Evolutionary conservation across 2,888 invertebrate species (phyloP).

Genomic region (Pyralis farinalis): DNA sequence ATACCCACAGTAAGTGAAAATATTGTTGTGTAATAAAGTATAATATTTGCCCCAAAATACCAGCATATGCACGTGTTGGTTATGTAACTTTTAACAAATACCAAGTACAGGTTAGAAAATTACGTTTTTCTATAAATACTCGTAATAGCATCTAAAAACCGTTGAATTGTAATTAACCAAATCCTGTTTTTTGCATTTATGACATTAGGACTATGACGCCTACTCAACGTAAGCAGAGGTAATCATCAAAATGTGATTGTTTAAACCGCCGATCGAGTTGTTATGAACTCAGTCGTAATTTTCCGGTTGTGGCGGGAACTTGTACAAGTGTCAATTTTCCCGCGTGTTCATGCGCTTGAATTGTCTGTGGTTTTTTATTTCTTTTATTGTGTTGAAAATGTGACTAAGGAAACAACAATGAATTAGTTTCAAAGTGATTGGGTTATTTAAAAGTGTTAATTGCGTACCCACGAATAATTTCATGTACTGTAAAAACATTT

Average conservation of each 20-base stretch:
- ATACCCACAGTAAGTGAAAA: too few species aligned
- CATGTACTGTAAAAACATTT: too few species aligned
- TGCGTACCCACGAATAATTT: too few species aligned
- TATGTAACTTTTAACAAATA: too few species aligned
- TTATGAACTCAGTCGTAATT: conserved; percentile 42
- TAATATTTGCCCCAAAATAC: too few species aligned
- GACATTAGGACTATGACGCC: not conserved
- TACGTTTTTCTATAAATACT: too few species aligned
- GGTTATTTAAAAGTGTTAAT: too few species aligned
- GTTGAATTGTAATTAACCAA: not conserved
- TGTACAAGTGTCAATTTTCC: conserved; percentile 41
- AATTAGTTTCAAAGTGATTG: too few species aligned
- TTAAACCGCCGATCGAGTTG: conserved; percentile 29
- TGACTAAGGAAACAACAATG: not conserved
- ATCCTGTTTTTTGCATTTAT: not conserved
- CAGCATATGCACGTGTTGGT: too few species aligned
- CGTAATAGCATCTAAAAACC: too few species aligned
- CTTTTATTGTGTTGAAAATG: conserved; percentile 4
- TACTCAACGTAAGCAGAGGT: conserved; percentile 1
- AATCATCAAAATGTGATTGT: conserved; percentile 32
- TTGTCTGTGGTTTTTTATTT: not conserved
- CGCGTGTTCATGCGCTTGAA: conserved; percentile 16
- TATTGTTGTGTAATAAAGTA: too few species aligned
- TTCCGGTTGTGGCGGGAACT: conserved; percentile 39
- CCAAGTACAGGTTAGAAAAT: too few species aligned